These are phyloP conservation scores for Caprella mutica DNA, from an alignment of 2,888 invertebrate species.

Conservation along the genomic window DNA sequence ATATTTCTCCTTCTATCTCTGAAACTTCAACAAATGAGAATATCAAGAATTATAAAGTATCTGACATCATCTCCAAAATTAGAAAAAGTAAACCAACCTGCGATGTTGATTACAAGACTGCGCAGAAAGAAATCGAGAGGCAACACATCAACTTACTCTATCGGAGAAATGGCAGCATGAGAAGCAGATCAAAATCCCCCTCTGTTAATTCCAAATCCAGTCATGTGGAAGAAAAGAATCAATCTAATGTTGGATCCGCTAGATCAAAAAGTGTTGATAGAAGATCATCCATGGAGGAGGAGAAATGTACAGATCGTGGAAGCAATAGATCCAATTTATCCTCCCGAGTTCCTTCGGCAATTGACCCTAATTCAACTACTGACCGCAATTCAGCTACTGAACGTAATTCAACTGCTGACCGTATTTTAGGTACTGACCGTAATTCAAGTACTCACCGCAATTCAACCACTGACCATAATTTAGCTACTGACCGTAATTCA, in stretches of 20 bases:
- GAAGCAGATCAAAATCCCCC: not conserved
- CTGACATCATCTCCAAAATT: conserved; percentile 1
- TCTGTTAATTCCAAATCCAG: not conserved
- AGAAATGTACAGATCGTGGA: not conserved
- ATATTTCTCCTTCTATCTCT: not conserved
- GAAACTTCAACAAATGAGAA: not conserved
- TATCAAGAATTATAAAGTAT: too few species aligned
- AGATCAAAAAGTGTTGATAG: conserved; percentile 3
- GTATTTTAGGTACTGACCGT: too few species aligned
- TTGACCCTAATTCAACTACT: too few species aligned
- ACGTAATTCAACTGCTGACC: too few species aligned
- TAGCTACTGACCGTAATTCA: too few species aligned
- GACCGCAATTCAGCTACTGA: too few species aligned
- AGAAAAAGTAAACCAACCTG: conserved; percentile 4
- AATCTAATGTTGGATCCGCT: not conserved
- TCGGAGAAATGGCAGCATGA: not conserved
- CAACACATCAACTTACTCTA: not conserved
- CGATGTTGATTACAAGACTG: conserved; percentile 1
- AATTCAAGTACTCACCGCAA: too few species aligned
- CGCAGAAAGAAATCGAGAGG: not conserved
- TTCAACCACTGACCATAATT: too few species aligned
- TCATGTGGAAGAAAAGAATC: not conserved
- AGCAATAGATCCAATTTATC: not conserved
- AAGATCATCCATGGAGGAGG: not conserved
- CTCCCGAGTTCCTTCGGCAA: not conserved